Evolutionary conservation across 2,888 invertebrate species (phyloP), one percentile per base, ranked within the genome.

Genomic region (Agrenia bidenticulata): DNA sequence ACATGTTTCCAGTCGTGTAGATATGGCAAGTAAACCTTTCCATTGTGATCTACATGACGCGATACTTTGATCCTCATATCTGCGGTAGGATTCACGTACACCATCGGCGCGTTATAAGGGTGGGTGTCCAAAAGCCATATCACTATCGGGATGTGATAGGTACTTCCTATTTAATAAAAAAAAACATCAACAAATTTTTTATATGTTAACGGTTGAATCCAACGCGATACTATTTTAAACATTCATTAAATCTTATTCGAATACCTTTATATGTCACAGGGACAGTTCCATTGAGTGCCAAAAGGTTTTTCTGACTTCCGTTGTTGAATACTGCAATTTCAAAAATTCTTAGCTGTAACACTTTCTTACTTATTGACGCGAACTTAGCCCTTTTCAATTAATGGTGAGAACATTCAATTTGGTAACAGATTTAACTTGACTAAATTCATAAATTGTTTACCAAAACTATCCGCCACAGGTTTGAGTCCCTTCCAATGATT

Each of bases 61-160:
- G 96, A 96, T 17, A 92, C 89, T 83, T 94, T 96, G 70, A 99
- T 95, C 68, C 88, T 87, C 98, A 99, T 99, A 74, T 91, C 92
- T 37, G 88, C 78, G 4, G 99, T 99, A 11, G 99, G 99, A 80
- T 88, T 67, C 1, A 77, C 79, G 77, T 80, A 85, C 53, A 84
- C 84, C 82, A 98, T 88, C 0, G 99, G 99, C 39, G 97, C 94
- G 82, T 94, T 92, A 79, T 90, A 88, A 0, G 99, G 99, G 84
- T 99, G 95, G 2, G 95, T 96, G 79, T 98, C 95, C 88, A 94
- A 89, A 57, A 99, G 80, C 93, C 94, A 98, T 77, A 99, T 89
- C 79, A 91, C 90, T 45, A 99, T 87, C 15, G 99, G 99, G 80
- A 99, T 99, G 82, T 98, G 94, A 82, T 99, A 99, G 53, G 84